These are phyloP conservation scores for Limnephilus rhombicus DNA, from an alignment of 2,888 invertebrate genomes.

Conservation along the genomic window DNA sequence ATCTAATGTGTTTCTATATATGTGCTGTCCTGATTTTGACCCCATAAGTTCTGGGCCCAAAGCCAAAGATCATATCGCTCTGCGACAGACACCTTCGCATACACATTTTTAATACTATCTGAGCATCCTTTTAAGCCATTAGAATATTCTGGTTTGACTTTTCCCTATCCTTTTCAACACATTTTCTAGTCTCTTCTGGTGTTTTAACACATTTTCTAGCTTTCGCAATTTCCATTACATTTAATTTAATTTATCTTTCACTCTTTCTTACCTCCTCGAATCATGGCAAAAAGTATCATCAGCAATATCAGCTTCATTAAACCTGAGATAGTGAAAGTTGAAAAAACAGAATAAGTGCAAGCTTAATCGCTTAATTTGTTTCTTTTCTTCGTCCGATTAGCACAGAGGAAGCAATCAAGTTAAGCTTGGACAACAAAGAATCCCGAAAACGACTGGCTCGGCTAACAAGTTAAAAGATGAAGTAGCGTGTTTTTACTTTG, in stretches of 20 bases:
- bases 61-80: background rate
- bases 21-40: background rate
- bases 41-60: background rate
- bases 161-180: background rate
- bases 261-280: background rate
- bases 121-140: background rate
- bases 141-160: background rate
- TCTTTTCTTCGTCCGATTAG: slow-evolving; percentile 36
- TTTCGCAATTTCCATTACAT: background rate
- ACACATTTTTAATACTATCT: background rate
- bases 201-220: background rate
- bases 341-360: background rate
- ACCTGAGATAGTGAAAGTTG: background rate
- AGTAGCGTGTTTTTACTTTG: slow-evolving; percentile 46
- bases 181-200: background rate
- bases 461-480: slow-evolving; percentile 59
- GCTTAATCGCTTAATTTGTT: slow-evolving; percentile 20
- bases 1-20: background rate
- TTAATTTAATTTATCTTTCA: background rate
- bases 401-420: slow-evolving; percentile 54
- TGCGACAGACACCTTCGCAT: background rate
- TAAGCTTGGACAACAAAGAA: slow-evolving; percentile 56
- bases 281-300: background rate
- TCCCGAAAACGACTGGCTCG: slow-evolving; percentile 48
- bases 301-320: background rate